Conservation (phyloP, 2,888 invertebrate species). For the Oegoconia quadripuncta region DNA sequence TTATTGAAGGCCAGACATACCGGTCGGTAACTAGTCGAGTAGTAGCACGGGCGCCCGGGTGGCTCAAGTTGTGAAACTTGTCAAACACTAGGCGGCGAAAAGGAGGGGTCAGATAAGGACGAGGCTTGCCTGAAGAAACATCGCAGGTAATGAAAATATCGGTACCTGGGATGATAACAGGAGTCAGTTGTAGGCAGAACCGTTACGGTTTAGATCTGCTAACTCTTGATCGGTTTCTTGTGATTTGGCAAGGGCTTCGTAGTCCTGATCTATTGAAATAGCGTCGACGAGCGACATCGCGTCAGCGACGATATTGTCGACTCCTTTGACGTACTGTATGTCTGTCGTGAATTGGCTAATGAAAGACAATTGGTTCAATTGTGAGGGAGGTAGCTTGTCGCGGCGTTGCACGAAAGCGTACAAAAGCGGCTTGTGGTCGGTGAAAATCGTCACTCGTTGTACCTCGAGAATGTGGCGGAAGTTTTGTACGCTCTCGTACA, state of each 20-base stretch:
- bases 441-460: conserved; percentile 15
- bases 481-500: conserved; percentile 19
- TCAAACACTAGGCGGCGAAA: conserved; percentile 15
- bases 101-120: conserved; percentile 15
- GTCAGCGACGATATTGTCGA: conserved; percentile 27
- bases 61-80: conserved; percentile 18
- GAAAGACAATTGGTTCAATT: conserved; percentile 22
- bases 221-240: conserved; percentile 20
- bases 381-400: conserved; percentile 22
- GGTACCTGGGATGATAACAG: conserved; percentile 18
- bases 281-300: conserved; percentile 24
- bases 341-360: no score
- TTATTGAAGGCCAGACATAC: conserved; percentile 26
- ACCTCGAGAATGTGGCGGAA: conserved; percentile 20
- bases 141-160: conserved; percentile 15
- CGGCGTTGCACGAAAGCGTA: conserved; percentile 18
- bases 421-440: no score
- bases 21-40: conserved; percentile 28
- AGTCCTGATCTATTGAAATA: conserved; percentile 13
- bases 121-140: conserved; percentile 12
- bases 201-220: conserved; percentile 8
- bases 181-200: conserved; percentile 5
- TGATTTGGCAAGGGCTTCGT: conserved; percentile 10
- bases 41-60: conserved; percentile 19
- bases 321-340: conserved; percentile 19